phyloP scores from a whole-genome alignment of 2,113 vertebrate species.

The Microcebus murinus region DNA sequence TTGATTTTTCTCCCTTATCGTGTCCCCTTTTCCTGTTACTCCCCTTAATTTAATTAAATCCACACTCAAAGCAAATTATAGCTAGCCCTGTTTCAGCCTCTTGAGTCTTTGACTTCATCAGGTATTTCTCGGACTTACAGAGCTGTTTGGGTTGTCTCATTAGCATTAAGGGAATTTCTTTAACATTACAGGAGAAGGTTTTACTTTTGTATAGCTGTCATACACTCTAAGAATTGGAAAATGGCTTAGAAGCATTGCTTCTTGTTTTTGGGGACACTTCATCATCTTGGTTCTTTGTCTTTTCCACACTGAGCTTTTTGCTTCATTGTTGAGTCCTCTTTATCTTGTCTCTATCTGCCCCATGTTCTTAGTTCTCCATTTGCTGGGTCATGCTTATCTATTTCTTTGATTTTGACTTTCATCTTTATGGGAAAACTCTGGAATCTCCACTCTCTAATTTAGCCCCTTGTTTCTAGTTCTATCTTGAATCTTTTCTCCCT shows the following conservation, averaged over 20 bases:
- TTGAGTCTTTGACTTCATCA: background rate
- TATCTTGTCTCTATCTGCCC: background rate
- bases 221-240: background rate
- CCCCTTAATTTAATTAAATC: slow-evolving; percentile 2
- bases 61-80: background rate
- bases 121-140: background rate
- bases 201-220: background rate
- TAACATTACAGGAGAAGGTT: background rate
- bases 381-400: background rate
- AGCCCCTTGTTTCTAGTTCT: background rate
- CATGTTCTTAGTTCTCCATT: background rate
- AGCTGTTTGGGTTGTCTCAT: background rate
- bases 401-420: background rate
- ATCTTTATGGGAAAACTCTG: background rate
- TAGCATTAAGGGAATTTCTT: background rate
- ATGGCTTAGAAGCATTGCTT: background rate
- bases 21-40: background rate
- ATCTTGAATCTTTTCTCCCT: background rate
- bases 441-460: background rate
- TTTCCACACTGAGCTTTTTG: background rate
- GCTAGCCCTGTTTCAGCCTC: background rate
- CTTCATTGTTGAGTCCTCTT: background rate
- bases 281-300: background rate
- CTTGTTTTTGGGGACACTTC: background rate
- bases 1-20: background rate